A percentile compares a stretch with the other conserved stretches of the same genome.
Evolutionary conservation across 2,113 vertebrate species (phyloP).

Genomic region (Chionis minor): DNA sequence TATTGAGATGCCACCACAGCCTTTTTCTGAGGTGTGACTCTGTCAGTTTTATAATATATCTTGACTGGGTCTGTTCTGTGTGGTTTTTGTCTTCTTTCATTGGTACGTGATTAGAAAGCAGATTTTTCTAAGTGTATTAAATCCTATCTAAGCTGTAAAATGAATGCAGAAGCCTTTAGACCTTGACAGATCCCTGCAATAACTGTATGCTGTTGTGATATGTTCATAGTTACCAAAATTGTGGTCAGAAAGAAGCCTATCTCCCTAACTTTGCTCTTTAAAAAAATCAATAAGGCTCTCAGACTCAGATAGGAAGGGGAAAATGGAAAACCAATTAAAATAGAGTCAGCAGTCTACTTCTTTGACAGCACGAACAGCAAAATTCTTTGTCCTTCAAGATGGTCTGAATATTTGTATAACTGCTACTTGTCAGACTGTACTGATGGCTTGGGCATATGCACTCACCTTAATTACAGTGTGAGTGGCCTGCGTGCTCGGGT

Average conservation of each 20-base stretch:
- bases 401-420: not conserved
- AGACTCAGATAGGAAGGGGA: not conserved
- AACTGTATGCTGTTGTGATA: not conserved
- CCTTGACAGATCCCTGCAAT: not conserved
- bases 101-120: not conserved
- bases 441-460: not conserved
- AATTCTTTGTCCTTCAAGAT: not conserved
- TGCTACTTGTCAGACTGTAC: accelerated
- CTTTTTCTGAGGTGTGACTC: not conserved
- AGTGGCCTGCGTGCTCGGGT: not conserved
- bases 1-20: not conserved
- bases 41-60: not conserved
- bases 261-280: not conserved
- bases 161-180: not conserved
- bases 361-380: not conserved
- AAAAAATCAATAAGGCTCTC: not conserved
- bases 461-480: not conserved
- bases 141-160: not conserved
- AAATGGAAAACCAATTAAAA: not conserved
- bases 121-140: not conserved
- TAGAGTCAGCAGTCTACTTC: not conserved
- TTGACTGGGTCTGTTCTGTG: not conserved
- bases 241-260: not conserved
- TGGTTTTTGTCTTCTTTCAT: not conserved
- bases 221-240: not conserved